phyloP scores from a whole-genome alignment of 1,140 invertebrate genomes.

The Thaumetopoea pityocampa region DNA sequence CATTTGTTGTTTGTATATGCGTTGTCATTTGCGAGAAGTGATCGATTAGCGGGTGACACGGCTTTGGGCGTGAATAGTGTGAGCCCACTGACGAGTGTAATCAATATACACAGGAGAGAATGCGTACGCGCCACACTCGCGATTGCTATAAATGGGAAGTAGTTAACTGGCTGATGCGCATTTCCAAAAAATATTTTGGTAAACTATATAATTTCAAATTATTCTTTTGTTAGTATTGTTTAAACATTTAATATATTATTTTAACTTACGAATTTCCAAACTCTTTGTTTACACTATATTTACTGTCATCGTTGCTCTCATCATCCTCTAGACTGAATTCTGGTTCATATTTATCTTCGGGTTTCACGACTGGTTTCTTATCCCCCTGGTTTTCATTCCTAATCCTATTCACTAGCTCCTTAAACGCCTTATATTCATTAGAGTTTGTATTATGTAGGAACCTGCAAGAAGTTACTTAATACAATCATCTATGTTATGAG shows the following conservation, averaged over 20 bases:
- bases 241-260: slow-evolving; percentile 2
- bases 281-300: slow-evolving; percentile 39
- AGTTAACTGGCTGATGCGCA: no score
- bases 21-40: no score
- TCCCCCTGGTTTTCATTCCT: slow-evolving; percentile 38
- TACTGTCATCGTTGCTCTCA: slow-evolving; percentile 52
- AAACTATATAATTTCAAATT: no score
- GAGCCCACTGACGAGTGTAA: no score
- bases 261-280: slow-evolving; percentile 32
- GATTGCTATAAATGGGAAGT: no score
- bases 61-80: no score
- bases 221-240: no score
- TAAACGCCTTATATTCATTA: slow-evolving; percentile 68
- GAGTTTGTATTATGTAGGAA: slow-evolving; percentile 66
- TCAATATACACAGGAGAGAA: no score
- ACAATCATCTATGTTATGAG: slow-evolving; percentile 21
- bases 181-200: no score
- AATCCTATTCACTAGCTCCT: slow-evolving; percentile 51
- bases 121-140: no score
- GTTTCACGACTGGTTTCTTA: slow-evolving; percentile 53
- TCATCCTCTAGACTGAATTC: slow-evolving; percentile 71
- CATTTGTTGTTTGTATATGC: no score
- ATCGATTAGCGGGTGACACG: no score
- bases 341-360: slow-evolving; percentile 72
- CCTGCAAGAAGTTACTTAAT: slow-evolving; percentile 47